Evolutionary conservation across 2,797 vertebrate genomes (phyloP).

Genomic region (Sphaeramia orbicularis): DNA sequence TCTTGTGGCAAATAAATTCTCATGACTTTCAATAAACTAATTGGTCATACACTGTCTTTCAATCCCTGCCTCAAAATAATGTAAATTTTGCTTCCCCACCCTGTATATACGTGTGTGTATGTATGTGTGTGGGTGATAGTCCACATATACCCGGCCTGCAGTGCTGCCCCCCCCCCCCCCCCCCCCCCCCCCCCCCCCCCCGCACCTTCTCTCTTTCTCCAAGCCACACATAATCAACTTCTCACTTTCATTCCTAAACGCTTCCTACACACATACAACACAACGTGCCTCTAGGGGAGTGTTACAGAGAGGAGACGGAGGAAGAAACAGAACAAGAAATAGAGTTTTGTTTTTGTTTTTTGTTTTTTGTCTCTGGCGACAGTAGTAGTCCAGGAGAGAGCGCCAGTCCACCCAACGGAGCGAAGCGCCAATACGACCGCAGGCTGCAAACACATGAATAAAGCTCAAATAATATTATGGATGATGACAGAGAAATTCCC

Average conservation of each 20-base stretch:
- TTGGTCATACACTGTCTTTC: no score
- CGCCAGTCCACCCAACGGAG: not conserved
- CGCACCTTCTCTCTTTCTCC: no score
- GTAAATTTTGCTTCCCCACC: no score
- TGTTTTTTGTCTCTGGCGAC: not conserved
- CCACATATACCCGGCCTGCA: conserved; percentile 41
- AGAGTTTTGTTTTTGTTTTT: not conserved
- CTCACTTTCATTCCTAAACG: conserved; percentile 60
- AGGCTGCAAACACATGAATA: conserved; percentile 9
- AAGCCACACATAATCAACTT: conserved; percentile 50
- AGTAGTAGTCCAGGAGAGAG: conserved; percentile 3
- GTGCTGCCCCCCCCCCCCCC: conserved; percentile 24
- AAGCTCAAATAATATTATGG: not conserved
- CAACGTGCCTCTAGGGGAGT: conserved; percentile 37
- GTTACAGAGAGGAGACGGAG: conserved; percentile 20
- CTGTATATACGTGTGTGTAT: no score
- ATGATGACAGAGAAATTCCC: conserved; percentile 9
- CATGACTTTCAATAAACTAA: no score
- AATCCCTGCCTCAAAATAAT: no score
- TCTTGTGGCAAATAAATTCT: no score
- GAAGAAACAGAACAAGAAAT: conserved; percentile 15
- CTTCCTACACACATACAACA: conserved; percentile 40
- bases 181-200: no score
- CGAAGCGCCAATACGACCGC: conserved; percentile 4
- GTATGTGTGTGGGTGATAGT: conserved; percentile 8